Evolutionary conservation across 2,888 invertebrate species (phyloP).

Genomic region (Cantharis lateralis): DNA sequence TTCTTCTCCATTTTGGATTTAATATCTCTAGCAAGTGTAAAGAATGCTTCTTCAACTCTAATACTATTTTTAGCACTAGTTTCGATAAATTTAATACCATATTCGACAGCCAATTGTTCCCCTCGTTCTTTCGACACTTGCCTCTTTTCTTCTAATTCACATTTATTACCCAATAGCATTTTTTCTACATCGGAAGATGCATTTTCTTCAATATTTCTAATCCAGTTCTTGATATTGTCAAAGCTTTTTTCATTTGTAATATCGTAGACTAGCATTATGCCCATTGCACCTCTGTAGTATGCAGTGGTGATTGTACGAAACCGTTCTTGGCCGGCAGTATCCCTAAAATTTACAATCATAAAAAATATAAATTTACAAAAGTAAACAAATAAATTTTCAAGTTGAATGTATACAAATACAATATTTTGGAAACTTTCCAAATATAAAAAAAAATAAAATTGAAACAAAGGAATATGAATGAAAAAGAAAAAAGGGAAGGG

Average conservation of each 20-base stretch:
- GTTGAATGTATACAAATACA: no score
- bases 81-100: conserved; percentile 99
- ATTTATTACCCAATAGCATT: conserved; percentile 99
- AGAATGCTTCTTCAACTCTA: conserved; percentile 98
- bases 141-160: conserved; percentile 94
- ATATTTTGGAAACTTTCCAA: no score
- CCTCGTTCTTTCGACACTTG: conserved; percentile 96
- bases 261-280: conserved; percentile 99
- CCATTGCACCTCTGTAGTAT: conserved; percentile 99
- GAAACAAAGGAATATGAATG: no score
- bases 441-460: background rate
- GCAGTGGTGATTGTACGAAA: conserved; percentile 99
- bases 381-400: no score
- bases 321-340: conserved; percentile 98
- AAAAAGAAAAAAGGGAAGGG: no score
- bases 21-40: conserved; percentile 95
- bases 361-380: background rate
- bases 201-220: conserved; percentile 98
- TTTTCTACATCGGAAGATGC: conserved; percentile 98
- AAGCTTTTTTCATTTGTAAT: conserved; percentile 99
- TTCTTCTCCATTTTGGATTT: conserved; percentile 98
- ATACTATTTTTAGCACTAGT: conserved; percentile 98
- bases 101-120: conserved; percentile 95
- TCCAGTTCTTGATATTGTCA: conserved; percentile 99
- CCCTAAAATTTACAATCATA: conserved; percentile 65